Conservation (phyloP, 2,888 invertebrate species). For the Drosophila robusta region DNA sequence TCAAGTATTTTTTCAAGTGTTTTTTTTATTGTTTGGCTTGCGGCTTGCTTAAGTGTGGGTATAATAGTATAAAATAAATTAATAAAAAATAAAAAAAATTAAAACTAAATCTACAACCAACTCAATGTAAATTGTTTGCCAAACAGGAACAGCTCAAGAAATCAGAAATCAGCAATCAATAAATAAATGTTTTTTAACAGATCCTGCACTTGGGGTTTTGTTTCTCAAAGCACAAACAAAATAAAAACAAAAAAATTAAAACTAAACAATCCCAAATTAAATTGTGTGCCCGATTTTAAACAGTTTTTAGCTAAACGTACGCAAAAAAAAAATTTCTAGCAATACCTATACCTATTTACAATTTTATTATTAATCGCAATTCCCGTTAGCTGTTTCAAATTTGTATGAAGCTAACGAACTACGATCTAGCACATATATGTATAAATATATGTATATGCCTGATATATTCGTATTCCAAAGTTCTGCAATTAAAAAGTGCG, state of each 20-base stretch:
- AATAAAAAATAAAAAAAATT: not conserved
- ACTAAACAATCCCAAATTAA: too few species aligned
- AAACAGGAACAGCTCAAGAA: slow-evolving; percentile 1
- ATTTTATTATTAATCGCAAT: not conserved
- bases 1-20: slow-evolving; percentile 19
- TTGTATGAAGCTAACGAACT: slow-evolving; percentile 23
- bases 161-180: not conserved
- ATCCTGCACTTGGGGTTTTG: not conserved
- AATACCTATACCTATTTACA: not conserved
- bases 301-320: too few species aligned
- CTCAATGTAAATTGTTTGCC: slow-evolving; percentile 36
- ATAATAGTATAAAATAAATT: slow-evolving; percentile 3
- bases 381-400: slow-evolving; percentile 1
- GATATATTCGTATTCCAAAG: slow-evolving; percentile 3
- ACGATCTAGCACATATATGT: not conserved
- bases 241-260: too few species aligned
- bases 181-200: too few species aligned
- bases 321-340: not conserved
- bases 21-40: slow-evolving; percentile 10
- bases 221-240: not conserved
- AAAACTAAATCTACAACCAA: slow-evolving; percentile 1
- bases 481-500: slow-evolving; percentile 9
- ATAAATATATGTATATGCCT: slow-evolving; percentile 3
- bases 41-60: slow-evolving; percentile 42
- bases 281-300: too few species aligned